Evolutionary conservation across 1,140 invertebrate species (phyloP), one percentile per base, ranked within the genome.

Genomic region (Drosophila watanabei): DNA sequence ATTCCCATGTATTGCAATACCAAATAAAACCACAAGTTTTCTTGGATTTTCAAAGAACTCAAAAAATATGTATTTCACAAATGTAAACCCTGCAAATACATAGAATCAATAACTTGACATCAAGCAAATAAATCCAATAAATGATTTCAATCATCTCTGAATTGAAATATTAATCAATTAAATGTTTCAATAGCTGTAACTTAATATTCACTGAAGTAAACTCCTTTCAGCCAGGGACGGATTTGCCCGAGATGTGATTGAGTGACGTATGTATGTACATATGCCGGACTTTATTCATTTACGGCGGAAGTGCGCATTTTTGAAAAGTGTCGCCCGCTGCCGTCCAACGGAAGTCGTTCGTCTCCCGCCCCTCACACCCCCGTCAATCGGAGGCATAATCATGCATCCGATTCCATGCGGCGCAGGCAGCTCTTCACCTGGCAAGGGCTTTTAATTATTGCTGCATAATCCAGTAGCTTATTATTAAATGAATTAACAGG

Each of bases 381-480:
- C 20, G n/a, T 9, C 30, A 4, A 33, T 5, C 18, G 11, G 14
- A 35, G 14, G 35, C 37, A 35, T 61, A 24, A 45, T 51, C 54
- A 52, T 24, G 24, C 24, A 24, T 24, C 24, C 24, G 24, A 24
- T 59, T 20, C 16, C 46, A 65, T 62, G 28, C 32, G 58, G 2
- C 20, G n/a, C 24, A 0, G n/a, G 18, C 11, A 18, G 35, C 30
- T 33, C 48, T 52, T 28, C 28, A 68, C 33, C 39, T 43, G 51
- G 32, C 68, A 35, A 48, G 63, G 69, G 72, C 63, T 75, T 79
- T 69, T 75, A 51, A 83, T 84, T 84, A 84, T 66, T 69, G 32
- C 64, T 80, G 20, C 49, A 70, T 83, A 80, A 84, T 80, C 81
- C 76, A 59, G 76, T 33, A 71, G 82, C 76, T 83, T 81, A 87